Evolutionary conservation across 2,888 invertebrate genomes (phyloP).

Genomic region (Lasius fuliginosus): DNA sequence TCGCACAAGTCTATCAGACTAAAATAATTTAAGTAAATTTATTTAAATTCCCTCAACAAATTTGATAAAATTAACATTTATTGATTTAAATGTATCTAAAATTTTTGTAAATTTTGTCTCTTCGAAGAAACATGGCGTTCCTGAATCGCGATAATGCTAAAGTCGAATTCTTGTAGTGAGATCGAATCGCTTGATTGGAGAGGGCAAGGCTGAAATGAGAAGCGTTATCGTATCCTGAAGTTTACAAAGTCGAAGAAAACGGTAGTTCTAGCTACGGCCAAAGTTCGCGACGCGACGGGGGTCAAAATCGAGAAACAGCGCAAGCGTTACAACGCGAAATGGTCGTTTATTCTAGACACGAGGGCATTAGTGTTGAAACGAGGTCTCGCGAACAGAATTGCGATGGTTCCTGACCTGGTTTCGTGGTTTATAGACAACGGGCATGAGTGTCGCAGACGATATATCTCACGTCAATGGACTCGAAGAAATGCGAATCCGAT

Average conservation of each 20-base stretch:
- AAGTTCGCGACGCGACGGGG: constrained; percentile 15
- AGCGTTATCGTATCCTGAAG: background rate
- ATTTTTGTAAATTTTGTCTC: background rate
- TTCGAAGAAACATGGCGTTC: background rate
- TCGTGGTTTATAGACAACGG: constrained; percentile 16
- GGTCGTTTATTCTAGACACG: constrained; percentile 32
- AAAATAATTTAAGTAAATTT: background rate
- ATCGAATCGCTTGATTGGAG: background rate
- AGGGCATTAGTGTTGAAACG: constrained; percentile 14
- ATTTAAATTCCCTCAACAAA: background rate
- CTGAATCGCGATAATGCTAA: background rate
- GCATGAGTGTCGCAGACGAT: background rate
- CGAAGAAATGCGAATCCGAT: background rate
- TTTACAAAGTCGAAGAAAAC: constrained; percentile 7
- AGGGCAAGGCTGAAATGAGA: background rate
- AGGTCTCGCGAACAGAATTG: constrained; percentile 12
- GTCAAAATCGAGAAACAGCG: constrained; percentile 24
- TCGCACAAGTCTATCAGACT: background rate
- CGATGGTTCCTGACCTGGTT: constrained; percentile 1
- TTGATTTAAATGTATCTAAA: background rate
- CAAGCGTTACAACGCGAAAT: background rate
- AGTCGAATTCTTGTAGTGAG: background rate
- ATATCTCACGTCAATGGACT: constrained; percentile 17
- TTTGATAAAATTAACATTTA: background rate
- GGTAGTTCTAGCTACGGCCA: background rate